Evolutionary conservation across 2,888 invertebrate species (phyloP).

Genomic region (Kuschelorhynchus macadamiae): DNA sequence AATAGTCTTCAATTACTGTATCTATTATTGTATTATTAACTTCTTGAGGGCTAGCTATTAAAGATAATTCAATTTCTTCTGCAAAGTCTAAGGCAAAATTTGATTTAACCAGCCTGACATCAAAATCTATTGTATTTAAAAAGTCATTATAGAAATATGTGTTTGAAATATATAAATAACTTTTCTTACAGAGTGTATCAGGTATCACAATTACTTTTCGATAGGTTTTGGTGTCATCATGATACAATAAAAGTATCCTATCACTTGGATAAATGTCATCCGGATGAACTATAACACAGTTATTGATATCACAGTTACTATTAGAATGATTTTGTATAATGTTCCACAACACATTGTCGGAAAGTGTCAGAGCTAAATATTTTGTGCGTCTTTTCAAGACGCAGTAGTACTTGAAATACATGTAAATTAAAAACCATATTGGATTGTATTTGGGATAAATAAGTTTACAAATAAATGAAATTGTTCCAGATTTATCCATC

Average conservation of each 20-base stretch:
- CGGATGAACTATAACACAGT: constrained; percentile 57
- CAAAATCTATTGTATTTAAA: constrained; percentile 20
- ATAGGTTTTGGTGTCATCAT: constrained; percentile 36
- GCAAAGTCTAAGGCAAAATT: constrained; percentile 57
- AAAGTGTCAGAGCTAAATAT: constrained; percentile 55
- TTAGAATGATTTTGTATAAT: constrained; percentile 43
- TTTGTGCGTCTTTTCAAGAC: constrained; percentile 55
- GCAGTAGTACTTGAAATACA: constrained; percentile 61
- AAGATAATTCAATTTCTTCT: constrained; percentile 62
- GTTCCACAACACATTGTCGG: constrained; percentile 53
- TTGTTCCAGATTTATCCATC: no score
- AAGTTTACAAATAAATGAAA: constrained; percentile 43
- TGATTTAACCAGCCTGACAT: constrained; percentile 46
- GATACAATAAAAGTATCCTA: constrained; percentile 50
- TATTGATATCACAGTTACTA: constrained; percentile 58
- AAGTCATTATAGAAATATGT: constrained; percentile 51
- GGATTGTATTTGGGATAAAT: constrained; percentile 58
- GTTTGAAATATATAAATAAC: constrained; percentile 43
- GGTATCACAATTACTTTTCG: constrained; percentile 52
- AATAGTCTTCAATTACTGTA: constrained; percentile 76
- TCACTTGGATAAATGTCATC: constrained; percentile 54
- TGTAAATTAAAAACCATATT: constrained; percentile 63
- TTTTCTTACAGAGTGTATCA: constrained; percentile 35
- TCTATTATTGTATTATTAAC: constrained; percentile 69
- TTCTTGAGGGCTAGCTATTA: constrained; percentile 68